Base-by-base conservation (phyloP, 1,140 invertebrate species). In the Nebria ingens region DNA sequence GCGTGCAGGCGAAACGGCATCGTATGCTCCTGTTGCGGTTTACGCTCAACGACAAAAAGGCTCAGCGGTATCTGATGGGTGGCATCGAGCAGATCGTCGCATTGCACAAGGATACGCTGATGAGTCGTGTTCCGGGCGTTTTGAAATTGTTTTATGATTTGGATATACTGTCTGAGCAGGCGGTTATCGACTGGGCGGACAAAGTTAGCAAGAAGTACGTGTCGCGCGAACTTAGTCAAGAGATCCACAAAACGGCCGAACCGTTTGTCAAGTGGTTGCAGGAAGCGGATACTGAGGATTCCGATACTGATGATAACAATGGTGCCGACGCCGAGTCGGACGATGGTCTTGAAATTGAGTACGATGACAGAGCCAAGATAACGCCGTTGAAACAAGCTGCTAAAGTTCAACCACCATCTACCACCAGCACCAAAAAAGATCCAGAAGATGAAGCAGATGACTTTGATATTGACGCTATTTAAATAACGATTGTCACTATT, bases 231-330 rank as follows among this genome's bases (percentile, higher is more conserved):
- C 71, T 97, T 53, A 86, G 87, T 52, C 83, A 89, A 56, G 92
- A 98, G 65, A 96, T 99, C 69, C 90, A 94, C 61, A 83, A 86
- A 38, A 88, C 91, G 65, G 94, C 93, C 49, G 81, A 87, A 65
- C 93, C 92, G 34, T 97, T 99, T 72, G 81, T 99, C 9, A 93
- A 87, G 62, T 99, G 97, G 97, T 80, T 99, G 42, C 84, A 92
- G 70, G 91, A 98, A 74, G 96, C 97, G 54, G 93, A 98, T 64
- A 93, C 96, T 70, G 93, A 97, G 69, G 86, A 89, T 53, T 82
- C 81, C 13, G 82, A 85, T 20, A 80, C 79, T 3, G 84, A 86
- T 51, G 82, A 83, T 54, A 81, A 84, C 57, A 80, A 81, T 66
- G 81, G 84, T 19, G 84, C 85, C 51, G 82, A 83, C 54, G 82